Conservation (phyloP, 2,797 vertebrate species). For the Takifugu ocellatus region DNA sequence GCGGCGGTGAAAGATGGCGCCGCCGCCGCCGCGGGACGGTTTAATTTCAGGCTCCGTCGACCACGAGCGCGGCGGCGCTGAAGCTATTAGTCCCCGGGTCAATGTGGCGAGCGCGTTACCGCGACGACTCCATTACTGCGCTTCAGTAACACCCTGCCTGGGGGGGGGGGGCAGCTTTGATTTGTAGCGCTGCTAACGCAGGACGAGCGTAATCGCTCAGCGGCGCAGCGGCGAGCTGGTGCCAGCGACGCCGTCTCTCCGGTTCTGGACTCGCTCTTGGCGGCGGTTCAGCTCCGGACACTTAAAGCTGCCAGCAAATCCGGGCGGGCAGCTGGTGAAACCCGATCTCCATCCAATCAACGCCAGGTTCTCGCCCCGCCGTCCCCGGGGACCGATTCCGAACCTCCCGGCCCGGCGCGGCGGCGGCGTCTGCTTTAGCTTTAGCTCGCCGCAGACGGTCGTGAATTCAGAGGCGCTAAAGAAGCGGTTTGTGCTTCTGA, state of each 20-base stretch:
- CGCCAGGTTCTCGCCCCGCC: conserved; percentile 70
- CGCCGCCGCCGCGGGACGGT: conserved; percentile 12
- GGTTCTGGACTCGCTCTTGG: conserved; percentile 65
- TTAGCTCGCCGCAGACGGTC: conserved; percentile 19
- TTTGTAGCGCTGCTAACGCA: conserved; percentile 59
- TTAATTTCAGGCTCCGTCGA: conserved; percentile 71
- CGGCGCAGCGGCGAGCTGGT: conserved; percentile 37
- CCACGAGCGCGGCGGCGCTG: conserved; percentile 39
- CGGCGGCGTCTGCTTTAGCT: too few species aligned
- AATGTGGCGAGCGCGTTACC: conserved; percentile 16
- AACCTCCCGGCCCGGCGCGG: conserved; percentile 58
- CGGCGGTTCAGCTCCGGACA: conserved; percentile 66
- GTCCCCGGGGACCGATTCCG: conserved; percentile 67
- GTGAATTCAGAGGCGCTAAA: conserved; percentile 14
- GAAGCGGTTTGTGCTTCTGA: too few species aligned
- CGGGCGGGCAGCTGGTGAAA: conserved; percentile 79
- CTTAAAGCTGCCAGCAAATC: conserved; percentile 69
- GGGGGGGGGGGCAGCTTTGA: conserved; percentile 57
- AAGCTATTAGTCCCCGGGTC: conserved; percentile 41
- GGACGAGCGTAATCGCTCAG: conserved; percentile 38
- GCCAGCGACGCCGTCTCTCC: conserved; percentile 69
- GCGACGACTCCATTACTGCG: conserved; percentile 7
- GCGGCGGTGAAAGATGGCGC: conserved; percentile 5
- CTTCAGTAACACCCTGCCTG: not conserved
- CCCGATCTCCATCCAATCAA: conserved; percentile 57